phyloP scores from a whole-genome alignment of 2,888 invertebrate genomes.

The Oeneis ivallda region DNA sequence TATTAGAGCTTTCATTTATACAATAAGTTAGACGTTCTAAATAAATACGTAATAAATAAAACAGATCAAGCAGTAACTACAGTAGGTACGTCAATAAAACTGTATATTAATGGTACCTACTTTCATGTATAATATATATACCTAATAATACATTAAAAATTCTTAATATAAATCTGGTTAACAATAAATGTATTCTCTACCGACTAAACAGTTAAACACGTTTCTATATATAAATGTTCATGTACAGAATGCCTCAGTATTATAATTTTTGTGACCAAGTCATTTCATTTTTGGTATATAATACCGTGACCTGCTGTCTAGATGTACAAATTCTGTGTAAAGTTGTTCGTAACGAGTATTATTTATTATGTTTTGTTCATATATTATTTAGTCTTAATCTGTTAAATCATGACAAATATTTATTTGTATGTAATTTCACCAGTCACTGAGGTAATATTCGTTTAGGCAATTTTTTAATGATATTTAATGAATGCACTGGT shows the following conservation, averaged over 20 bases:
- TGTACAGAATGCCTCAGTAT: slow-evolving; percentile 42
- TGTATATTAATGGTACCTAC: neutral
- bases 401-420: slow-evolving; percentile 78
- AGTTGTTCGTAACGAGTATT: slow-evolving; percentile 64
- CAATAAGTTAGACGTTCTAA: too few relatives aligned
- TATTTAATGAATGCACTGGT: slow-evolving; percentile 42
- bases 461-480: slow-evolving; percentile 45
- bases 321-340: slow-evolving; percentile 60
- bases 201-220: neutral
- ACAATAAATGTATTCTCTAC: slow-evolving; percentile 16
- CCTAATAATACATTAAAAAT: neutral
- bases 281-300: slow-evolving; percentile 38
- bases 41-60: too few relatives aligned
- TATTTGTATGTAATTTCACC: slow-evolving; percentile 56
- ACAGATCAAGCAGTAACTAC: too few relatives aligned
- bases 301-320: slow-evolving; percentile 54
- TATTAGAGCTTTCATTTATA: too few relatives aligned
- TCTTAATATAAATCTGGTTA: neutral
- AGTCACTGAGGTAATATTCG: slow-evolving; percentile 20
- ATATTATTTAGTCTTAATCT: slow-evolving; percentile 45
- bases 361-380: slow-evolving; percentile 58
- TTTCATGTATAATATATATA: neutral
- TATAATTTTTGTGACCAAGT: slow-evolving; percentile 38
- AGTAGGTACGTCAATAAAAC: too few relatives aligned
- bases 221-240: slow-evolving; percentile 12